phyloP scores from a whole-genome alignment of 2,888 invertebrate genomes.

The Ophioninae sp. region DNA sequence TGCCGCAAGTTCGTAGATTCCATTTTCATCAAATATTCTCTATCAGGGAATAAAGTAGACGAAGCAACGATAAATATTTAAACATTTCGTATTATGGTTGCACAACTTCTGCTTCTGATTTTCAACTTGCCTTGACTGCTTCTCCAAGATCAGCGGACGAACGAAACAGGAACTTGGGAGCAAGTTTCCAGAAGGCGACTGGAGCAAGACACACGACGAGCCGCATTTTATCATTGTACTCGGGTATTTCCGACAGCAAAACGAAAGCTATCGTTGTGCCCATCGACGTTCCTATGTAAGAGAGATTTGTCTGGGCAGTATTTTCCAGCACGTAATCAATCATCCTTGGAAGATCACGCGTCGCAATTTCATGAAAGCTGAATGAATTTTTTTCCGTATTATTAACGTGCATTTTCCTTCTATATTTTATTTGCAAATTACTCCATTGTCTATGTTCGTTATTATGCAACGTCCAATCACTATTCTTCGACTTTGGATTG shows the following conservation, averaged over 20 bases:
- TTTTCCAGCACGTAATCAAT: conserved; percentile 86
- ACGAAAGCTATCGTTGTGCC: conserved; percentile 89
- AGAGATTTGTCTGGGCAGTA: conserved; percentile 82
- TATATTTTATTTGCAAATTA: neutral
- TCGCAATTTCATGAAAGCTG: conserved; percentile 93
- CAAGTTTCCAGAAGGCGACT: conserved; percentile 50
- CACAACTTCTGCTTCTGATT: neutral
- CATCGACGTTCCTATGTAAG: conserved; percentile 95
- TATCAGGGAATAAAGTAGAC: neutral
- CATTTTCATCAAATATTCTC: conserved; percentile 28
- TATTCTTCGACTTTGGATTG: neutral
- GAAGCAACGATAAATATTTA: neutral
- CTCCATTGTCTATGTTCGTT: neutral
- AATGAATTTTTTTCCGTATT: neutral
- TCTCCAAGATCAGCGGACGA: neutral
- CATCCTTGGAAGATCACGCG: conserved; percentile 91
- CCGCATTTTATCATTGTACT: conserved; percentile 85
- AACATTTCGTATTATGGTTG: neutral
- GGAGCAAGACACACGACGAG: conserved; percentile 82
- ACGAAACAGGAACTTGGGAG: neutral
- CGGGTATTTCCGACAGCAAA: conserved; percentile 84
- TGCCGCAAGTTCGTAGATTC: conserved; percentile 36
- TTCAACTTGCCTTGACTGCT: conserved; percentile 1
- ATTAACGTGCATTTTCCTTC: neutral
- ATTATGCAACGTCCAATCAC: neutral